A percentile compares a stretch with the other conserved stretches of the same genome.
Evolutionary conservation across 2,113 vertebrate species (phyloP).

Genomic region (Rhineura floridana): DNA sequence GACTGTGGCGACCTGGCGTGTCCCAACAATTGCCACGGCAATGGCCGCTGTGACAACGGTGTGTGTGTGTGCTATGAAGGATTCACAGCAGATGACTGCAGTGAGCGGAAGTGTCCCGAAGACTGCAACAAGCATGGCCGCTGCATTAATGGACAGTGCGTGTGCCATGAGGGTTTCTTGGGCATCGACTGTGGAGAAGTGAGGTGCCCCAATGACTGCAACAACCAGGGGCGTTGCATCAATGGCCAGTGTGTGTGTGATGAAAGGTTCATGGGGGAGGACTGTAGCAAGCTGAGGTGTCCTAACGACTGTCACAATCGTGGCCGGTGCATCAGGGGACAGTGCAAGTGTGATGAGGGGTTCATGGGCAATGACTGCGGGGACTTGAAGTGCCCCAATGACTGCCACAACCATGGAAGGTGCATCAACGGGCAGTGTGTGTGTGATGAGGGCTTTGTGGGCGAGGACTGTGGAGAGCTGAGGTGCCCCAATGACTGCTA

Average conservation of each 20-base stretch:
- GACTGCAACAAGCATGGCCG: slow-evolving; percentile 87
- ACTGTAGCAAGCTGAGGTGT: slow-evolving; percentile 86
- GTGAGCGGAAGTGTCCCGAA: slow-evolving; percentile 81
- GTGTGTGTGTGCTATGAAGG: slow-evolving; percentile 85
- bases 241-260: slow-evolving; percentile 87
- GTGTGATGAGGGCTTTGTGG: slow-evolving; percentile 80
- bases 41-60: slow-evolving; percentile 85
- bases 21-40: slow-evolving; percentile 82
- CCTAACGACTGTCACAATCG: slow-evolving; percentile 80
- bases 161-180: slow-evolving; percentile 87
- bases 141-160: slow-evolving; percentile 84
- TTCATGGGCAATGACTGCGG: slow-evolving; percentile 84
- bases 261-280: slow-evolving; percentile 80
- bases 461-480: slow-evolving; percentile 82
- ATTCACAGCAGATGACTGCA: slow-evolving; percentile 88
- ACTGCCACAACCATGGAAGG: slow-evolving; percentile 81
- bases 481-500: slow-evolving; percentile 86
- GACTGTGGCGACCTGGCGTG: slow-evolving; percentile 89
- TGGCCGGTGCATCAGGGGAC: slow-evolving; percentile 81
- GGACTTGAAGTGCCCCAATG: slow-evolving; percentile 82
- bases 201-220: slow-evolving; percentile 86
- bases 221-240: slow-evolving; percentile 80
- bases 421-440: slow-evolving; percentile 87
- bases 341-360: slow-evolving; percentile 84
- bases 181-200: slow-evolving; percentile 85